Evolutionary conservation across 2,888 invertebrate genomes (phyloP).

Genomic region (Agonopterix heracliana): DNA sequence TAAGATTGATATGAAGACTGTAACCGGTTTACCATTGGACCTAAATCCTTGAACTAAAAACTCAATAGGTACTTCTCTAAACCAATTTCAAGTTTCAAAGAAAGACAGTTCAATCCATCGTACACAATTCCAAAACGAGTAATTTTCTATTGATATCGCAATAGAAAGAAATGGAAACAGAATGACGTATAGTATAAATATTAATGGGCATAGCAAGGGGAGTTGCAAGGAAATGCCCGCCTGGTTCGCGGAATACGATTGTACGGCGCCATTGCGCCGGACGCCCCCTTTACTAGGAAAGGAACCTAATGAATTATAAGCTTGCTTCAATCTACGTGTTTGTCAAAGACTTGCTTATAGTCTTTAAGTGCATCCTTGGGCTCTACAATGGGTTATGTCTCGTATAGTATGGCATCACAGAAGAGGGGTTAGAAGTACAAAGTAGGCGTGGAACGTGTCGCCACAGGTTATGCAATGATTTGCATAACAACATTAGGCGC

Average conservation of each 20-base stretch:
- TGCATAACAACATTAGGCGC: no score
- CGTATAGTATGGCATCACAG: no score
- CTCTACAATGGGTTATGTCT: slow-evolving; percentile 15
- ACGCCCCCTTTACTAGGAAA: slow-evolving; percentile 44
- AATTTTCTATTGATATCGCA: slow-evolving; percentile 6
- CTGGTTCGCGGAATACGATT: slow-evolving; percentile 61
- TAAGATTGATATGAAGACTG: no score
- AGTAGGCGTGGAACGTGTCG: no score
- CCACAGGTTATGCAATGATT: no score
- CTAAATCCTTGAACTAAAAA: no score
- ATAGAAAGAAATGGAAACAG: slow-evolving; percentile 11
- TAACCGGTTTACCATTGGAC: no score
- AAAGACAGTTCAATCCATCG: neutral
- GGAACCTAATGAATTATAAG: slow-evolving; percentile 59
- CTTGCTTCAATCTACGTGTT: slow-evolving; percentile 36
- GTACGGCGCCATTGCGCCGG: slow-evolving; percentile 53
- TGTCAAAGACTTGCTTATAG: slow-evolving; percentile 10
- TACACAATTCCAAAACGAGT: neutral
- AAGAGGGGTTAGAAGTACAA: no score
- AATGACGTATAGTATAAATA: slow-evolving; percentile 48
- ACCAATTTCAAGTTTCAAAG: neutral
- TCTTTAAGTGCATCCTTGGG: neutral
- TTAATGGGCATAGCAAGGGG: slow-evolving; percentile 54
- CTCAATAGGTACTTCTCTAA: no score
- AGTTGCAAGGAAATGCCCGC: slow-evolving; percentile 55